Conservation (phyloP, 2,888 invertebrate species). For the Leptinotarsa peninsularis region DNA sequence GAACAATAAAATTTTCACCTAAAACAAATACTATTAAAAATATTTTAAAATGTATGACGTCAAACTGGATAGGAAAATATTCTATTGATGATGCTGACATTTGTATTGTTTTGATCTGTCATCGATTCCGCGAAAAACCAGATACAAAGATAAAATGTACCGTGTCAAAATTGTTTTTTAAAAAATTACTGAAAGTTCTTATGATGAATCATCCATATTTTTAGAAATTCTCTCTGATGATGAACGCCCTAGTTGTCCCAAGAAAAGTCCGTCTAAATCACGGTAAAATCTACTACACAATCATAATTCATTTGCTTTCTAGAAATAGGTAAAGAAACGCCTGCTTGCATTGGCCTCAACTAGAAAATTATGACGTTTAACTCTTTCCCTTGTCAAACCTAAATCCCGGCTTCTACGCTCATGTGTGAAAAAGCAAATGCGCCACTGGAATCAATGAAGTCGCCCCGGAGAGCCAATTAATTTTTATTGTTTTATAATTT, state of each 20-base stretch:
- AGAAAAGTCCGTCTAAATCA: neutral
- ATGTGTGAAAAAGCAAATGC: too few relatives aligned
- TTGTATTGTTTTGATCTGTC: neutral
- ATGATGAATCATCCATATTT: neutral
- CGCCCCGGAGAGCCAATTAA: too few relatives aligned
- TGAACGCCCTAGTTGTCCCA: neutral
- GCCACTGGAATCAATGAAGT: too few relatives aligned
- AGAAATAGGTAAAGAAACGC: too few relatives aligned
- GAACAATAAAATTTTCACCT: constrained; percentile 26
- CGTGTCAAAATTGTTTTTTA: neutral
- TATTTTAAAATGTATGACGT: constrained; percentile 19
- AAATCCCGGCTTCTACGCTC: too few relatives aligned
- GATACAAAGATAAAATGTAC: neutral
- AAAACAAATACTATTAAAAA: constrained; percentile 29
- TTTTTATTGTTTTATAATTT: too few relatives aligned
- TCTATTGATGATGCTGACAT: neutral
- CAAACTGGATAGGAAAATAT: neutral
- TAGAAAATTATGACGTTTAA: too few relatives aligned
- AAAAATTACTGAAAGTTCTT: neutral
- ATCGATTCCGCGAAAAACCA: too few relatives aligned
- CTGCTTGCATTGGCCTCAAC: too few relatives aligned
- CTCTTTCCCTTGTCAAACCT: too few relatives aligned
- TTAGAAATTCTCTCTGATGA: neutral
- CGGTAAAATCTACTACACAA: neutral
- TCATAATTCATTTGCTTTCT: too few relatives aligned